Conservation (phyloP, 2,113 vertebrate genomes). For the Galeopterus variegatus region DNA sequence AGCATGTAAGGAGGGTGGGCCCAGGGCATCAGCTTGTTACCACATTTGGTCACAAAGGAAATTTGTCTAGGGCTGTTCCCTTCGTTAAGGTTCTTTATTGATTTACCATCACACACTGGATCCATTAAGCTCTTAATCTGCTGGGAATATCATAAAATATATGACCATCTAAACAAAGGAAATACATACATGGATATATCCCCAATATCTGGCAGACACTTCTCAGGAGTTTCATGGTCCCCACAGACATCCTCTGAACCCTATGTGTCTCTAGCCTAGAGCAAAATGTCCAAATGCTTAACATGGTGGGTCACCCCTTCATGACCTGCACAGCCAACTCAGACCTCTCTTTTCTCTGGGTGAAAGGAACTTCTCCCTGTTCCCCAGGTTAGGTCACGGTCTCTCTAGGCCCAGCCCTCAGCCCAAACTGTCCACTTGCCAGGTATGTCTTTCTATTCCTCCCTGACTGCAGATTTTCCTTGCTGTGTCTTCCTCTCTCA, state of each 20-base stretch:
- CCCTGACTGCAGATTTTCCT: neutral
- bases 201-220: neutral
- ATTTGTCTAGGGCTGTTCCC: neutral
- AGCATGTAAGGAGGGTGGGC: neutral
- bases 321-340: too few relatives aligned
- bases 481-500: neutral
- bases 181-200: neutral
- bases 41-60: neutral
- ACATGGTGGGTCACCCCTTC: neutral
- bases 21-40: neutral
- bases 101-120: neutral
- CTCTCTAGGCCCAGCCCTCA: neutral
- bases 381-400: neutral
- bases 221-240: neutral
- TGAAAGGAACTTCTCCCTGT: neutral
- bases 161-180: neutral
- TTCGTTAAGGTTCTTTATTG: neutral
- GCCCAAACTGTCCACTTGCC: neutral
- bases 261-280: neutral
- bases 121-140: neutral
- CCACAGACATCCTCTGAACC: neutral
- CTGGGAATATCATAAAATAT: neutral
- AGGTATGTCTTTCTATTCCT: neutral
- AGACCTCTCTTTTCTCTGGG: neutral
- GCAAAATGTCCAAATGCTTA: neutral